These are phyloP conservation scores for Kryptopterus vitreolus DNA, from an alignment of 2,797 vertebrate genomes.

Conservation along the genomic window DNA sequence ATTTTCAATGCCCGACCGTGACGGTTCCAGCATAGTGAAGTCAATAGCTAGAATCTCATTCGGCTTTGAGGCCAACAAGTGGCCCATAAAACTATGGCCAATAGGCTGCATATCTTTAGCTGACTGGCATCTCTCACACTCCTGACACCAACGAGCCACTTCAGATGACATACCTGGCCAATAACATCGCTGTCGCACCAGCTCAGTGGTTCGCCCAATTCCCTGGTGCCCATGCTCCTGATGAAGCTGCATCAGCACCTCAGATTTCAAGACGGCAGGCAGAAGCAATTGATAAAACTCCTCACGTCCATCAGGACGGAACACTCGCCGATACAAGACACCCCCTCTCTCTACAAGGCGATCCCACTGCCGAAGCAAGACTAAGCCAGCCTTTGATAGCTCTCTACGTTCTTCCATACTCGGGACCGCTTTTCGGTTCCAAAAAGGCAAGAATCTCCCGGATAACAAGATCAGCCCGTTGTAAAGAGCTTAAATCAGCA, in stretches of 20 bases:
- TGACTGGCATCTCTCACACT: not conserved
- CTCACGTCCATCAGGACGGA: not conserved
- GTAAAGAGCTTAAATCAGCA: no score
- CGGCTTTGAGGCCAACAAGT: not conserved
- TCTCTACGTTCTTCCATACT: not conserved
- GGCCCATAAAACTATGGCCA: not conserved
- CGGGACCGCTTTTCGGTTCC: not conserved
- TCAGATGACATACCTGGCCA: not conserved
- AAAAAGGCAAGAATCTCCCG: not conserved
- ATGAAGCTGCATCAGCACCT: not conserved
- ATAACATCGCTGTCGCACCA: not conserved
- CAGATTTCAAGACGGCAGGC: not conserved
- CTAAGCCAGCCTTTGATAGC: accelerated
- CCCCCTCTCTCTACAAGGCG: not conserved
- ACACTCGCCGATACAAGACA: not conserved
- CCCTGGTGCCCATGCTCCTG: conserved; percentile 3
- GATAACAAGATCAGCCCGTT: no score
- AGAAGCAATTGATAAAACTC: not conserved
- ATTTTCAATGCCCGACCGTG: not conserved
- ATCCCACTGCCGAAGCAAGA: not conserved
- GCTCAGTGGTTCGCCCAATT: not conserved
- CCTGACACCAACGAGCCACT: not conserved
- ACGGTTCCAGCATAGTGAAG: conserved; percentile 2
- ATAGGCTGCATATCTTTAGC: not conserved
- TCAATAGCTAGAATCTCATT: conserved; percentile 30